A percentile compares a stretch with the other conserved stretches of the same genome.
Evolutionary conservation across 2,888 invertebrate genomes (phyloP).

Genomic region (Choreutis nemorana): DNA sequence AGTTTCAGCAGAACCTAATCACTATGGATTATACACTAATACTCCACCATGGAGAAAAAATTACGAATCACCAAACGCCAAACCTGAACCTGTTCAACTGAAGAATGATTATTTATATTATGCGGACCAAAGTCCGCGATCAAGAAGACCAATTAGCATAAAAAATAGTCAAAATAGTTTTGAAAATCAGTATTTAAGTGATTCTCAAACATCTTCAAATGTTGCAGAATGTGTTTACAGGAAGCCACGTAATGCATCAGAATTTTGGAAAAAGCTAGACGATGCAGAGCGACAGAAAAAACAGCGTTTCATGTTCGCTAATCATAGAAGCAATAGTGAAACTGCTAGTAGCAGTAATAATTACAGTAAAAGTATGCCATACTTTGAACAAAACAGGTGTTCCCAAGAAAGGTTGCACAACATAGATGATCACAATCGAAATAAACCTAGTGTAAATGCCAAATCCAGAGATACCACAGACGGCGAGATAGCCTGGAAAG

Average conservation of each 20-base stretch:
- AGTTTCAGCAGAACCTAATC: constrained; percentile 57
- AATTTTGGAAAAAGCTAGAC: constrained; percentile 72
- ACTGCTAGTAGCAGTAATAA: constrained; percentile 31
- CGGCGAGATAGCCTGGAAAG: constrained; percentile 55
- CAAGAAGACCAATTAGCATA: constrained; percentile 76
- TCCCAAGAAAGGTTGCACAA: constrained; percentile 20
- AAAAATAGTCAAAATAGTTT: constrained; percentile 53
- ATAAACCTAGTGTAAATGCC: constrained; percentile 27
- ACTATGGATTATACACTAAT: constrained; percentile 49
- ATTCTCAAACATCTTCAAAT: constrained; percentile 48
- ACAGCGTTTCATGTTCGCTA: constrained; percentile 36
- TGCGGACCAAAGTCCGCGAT: constrained; percentile 76
- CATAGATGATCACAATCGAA: constrained; percentile 34
- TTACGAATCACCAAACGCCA: constrained; percentile 28
- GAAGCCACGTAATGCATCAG: constrained; percentile 61
- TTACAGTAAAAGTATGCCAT: constrained; percentile 23
- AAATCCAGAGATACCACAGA: constrained; percentile 40
- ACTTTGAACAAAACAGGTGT: constrained; percentile 25
- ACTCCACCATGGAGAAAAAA: constrained; percentile 48
- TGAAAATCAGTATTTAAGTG: constrained; percentile 57
- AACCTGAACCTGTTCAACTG: constrained; percentile 45
- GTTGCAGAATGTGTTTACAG: constrained; percentile 34
- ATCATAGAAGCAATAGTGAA: constrained; percentile 45
- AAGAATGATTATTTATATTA: constrained; percentile 70
- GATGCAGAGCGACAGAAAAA: constrained; percentile 50